Evolutionary conservation across 2,888 invertebrate genomes (phyloP), one percentile per base, ranked within the genome.

Genomic region (Fragum whitleyi): DNA sequence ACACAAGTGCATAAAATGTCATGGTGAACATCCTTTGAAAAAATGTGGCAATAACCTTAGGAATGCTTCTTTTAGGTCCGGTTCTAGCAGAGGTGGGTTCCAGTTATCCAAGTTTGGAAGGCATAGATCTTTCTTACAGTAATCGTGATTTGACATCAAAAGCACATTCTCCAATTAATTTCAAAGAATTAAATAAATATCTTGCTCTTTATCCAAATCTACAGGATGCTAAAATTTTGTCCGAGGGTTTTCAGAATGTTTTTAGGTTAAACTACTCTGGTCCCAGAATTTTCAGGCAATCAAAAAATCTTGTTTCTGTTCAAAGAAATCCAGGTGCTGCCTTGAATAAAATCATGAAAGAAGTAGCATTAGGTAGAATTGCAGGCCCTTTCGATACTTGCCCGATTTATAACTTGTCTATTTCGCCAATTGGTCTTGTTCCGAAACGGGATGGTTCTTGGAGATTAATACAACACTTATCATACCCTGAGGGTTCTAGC

Each of bases 391-490:
- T n/a, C n/a, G n/a, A n/a, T n/a, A n/a, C n/a, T n/a, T n/a, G n/a
- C n/a, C 6, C 21, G 9, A 53, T 9, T n/a, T 6, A 14, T n/a
- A 16, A 9, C 53, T 16, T 53, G 21, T n/a, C n/a, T 16, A 21
- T 61, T 5, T n/a, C n/a, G n/a, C n/a, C n/a, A n/a, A n/a, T 77
- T 62, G 69, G 68, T 16, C 39, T 69, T 32, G 62, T 73, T 32
- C 70, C 57, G 9, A 74, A 70, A 39, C 21, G 19, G 16, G 68
- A 57, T 65, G 55, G 57, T 2, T 21, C 29, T 19, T 57, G 23
- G 36, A 65, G 74, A 26, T 42, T 76, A 29, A 80, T 73, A 36
- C 47, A 72, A 1, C 75, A 79, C 42, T 59, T 77, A 26, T 77
- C 77, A 28, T 73, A 70, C 29, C 77, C 76, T 28, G 21, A 19